phyloP scores from a whole-genome alignment of 2,113 vertebrate genomes.

The Leucoraja erinaceus region DNA sequence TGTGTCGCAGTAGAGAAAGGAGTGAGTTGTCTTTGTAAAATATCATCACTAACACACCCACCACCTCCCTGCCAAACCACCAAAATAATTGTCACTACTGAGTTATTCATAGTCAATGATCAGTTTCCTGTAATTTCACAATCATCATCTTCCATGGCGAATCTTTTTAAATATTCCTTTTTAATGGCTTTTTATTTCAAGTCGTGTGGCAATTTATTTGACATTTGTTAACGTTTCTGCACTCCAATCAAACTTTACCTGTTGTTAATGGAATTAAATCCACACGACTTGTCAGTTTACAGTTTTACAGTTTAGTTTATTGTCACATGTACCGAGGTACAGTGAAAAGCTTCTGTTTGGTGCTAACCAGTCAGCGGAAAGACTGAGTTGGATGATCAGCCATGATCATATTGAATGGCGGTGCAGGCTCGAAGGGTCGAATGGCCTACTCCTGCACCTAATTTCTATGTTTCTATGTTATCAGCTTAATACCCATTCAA shows the following conservation, averaged over 20 bases:
- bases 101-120: conserved; percentile 8
- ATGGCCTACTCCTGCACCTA: no score
- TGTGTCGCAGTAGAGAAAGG: not conserved
- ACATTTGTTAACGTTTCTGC: not conserved
- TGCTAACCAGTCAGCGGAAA: no score
- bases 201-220: not conserved
- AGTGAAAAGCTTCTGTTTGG: no score
- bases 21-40: not conserved
- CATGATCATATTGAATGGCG: no score
- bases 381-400: no score
- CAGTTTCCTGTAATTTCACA: not conserved
- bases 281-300: not conserved
- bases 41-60: not conserved
- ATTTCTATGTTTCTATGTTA: no score
- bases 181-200: not conserved
- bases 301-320: no score
- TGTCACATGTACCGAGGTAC: no score
- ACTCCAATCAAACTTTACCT: not conserved
- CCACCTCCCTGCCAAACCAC: not conserved
- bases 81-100: conserved; percentile 11
- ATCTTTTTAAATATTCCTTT: not conserved
- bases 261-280: not conserved
- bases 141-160: not conserved
- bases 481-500: not conserved
- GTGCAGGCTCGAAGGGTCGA: no score